phyloP scores from a whole-genome alignment of 2,888 invertebrate genomes.

The Cataglyphis cursor region DNA sequence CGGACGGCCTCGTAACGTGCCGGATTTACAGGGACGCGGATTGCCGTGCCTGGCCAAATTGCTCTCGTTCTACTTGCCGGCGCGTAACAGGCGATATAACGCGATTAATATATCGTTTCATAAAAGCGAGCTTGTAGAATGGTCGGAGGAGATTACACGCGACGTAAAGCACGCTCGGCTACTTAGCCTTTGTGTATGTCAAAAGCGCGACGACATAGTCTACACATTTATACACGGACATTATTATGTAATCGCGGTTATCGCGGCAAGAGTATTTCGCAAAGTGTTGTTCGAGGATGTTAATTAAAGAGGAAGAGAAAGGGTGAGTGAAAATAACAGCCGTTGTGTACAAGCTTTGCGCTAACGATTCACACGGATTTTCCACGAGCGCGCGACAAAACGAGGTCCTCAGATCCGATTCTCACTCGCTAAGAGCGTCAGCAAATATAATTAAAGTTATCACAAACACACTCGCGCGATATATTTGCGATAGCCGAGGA shows the following conservation, averaged over 20 bases:
- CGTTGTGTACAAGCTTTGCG: neutral
- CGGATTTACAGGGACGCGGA: slow-evolving; percentile 47
- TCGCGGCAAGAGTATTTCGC: neutral
- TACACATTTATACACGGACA: neutral
- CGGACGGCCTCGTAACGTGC: slow-evolving; percentile 47
- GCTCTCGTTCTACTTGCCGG: slow-evolving; percentile 49
- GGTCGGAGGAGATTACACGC: slow-evolving; percentile 43
- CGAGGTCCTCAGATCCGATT: neutral
- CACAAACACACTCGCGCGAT: neutral
- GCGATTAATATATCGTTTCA: slow-evolving; percentile 53
- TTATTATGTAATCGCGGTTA: slow-evolving; percentile 31
- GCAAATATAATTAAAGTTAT: neutral
- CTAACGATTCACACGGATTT: slow-evolving; percentile 3
- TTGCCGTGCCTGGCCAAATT: slow-evolving; percentile 43
- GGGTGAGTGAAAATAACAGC: neutral
- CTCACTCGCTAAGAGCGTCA: neutral
- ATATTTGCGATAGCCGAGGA: neutral
- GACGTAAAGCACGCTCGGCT: slow-evolving; percentile 18
- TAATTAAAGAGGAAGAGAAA: slow-evolving; percentile 6
- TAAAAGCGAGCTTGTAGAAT: slow-evolving; percentile 46
- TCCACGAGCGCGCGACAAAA: neutral
- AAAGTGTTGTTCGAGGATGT: neutral
- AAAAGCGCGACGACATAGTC: neutral
- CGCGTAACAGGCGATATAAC: slow-evolving; percentile 45
- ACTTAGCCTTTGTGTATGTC: slow-evolving; percentile 14